A percentile compares a stretch with the other conserved stretches of the same genome.
These are phyloP conservation scores for Sebastes minor DNA, from an alignment of 2,797 vertebrate genomes.

Conservation along the genomic window DNA sequence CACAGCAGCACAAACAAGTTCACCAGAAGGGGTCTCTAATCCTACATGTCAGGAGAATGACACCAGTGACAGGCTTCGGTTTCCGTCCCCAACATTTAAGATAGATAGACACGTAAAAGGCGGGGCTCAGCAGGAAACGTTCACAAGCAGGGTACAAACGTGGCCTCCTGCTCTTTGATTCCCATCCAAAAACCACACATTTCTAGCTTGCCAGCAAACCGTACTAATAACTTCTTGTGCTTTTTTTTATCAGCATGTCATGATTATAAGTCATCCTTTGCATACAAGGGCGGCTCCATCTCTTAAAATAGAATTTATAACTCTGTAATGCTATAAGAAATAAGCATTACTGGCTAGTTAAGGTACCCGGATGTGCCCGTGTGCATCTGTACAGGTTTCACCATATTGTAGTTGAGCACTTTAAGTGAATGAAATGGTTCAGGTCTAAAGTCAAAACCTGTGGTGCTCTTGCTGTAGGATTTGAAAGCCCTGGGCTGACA, in stretches of 20 bases:
- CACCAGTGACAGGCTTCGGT: constrained; percentile 45
- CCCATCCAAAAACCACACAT: constrained; percentile 6
- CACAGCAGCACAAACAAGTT: constrained; percentile 77
- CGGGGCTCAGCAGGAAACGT: constrained; percentile 37
- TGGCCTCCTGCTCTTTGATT: constrained; percentile 31
- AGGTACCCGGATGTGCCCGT: constrained; percentile 34
- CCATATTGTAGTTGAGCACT: constrained; percentile 25
- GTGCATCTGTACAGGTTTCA: constrained; percentile 49
- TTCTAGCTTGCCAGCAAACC: constrained; percentile 43
- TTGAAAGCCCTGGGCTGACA: constrained; percentile 28
- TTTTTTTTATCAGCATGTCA: constrained; percentile 45
- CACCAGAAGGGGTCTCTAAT: constrained; percentile 71
- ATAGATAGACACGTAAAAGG: constrained; percentile 63
- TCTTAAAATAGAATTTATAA: constrained; percentile 40
- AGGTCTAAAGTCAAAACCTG: constrained; percentile 28
- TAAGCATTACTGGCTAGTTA: constrained; percentile 40
- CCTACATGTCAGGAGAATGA: constrained; percentile 67
- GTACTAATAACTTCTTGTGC: constrained; percentile 38
- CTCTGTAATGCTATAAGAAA: constrained; percentile 33
- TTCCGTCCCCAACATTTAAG: constrained; percentile 51
- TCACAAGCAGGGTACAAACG: constrained; percentile 27
- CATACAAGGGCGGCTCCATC: constrained; percentile 35
- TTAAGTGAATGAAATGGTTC: constrained; percentile 13
- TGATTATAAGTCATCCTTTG: constrained; percentile 27
- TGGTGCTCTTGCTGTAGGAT: constrained; percentile 23